A percentile compares a stretch with the other conserved stretches of the same genome.
Evolutionary conservation across 2,888 invertebrate genomes (phyloP).

Genomic region (Leptopilina syphax): DNA sequence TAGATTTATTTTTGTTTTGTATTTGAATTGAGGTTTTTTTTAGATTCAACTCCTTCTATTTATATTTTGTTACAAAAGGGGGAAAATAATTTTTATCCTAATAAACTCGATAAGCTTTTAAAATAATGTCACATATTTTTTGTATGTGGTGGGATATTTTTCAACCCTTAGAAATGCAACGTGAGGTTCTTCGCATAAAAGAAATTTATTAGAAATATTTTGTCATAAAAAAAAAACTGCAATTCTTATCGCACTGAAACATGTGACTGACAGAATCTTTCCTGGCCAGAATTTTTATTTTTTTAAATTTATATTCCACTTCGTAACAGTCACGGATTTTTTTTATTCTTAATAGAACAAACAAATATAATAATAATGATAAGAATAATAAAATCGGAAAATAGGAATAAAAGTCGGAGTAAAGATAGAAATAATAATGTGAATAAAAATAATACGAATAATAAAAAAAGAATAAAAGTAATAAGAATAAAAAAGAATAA

Average conservation of each 20-base stretch:
- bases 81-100: too few species aligned
- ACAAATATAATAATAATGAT: neutral
- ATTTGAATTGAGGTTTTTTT: too few species aligned
- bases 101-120: neutral
- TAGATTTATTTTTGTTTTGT: too few species aligned
- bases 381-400: too few species aligned
- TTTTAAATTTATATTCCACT: neutral
- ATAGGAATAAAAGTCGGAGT: too few species aligned
- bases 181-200: neutral
- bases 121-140: neutral
- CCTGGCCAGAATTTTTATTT: neutral
- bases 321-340: neutral
- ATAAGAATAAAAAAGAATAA: too few species aligned
- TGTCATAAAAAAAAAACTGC: neutral
- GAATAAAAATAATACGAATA: too few species aligned
- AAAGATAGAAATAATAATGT: too few species aligned
- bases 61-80: too few species aligned
- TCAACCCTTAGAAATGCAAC: neutral
- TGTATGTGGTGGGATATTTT: neutral
- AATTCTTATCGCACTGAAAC: conserved; percentile 5
- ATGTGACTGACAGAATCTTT: neutral
- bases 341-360: neutral
- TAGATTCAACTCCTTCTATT: too few species aligned
- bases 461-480: too few species aligned
- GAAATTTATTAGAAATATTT: conserved; percentile 11